These are phyloP conservation scores for Carcinoscorpius rotundicauda DNA, from an alignment of 1,140 invertebrate species.

Conservation along the genomic window DNA sequence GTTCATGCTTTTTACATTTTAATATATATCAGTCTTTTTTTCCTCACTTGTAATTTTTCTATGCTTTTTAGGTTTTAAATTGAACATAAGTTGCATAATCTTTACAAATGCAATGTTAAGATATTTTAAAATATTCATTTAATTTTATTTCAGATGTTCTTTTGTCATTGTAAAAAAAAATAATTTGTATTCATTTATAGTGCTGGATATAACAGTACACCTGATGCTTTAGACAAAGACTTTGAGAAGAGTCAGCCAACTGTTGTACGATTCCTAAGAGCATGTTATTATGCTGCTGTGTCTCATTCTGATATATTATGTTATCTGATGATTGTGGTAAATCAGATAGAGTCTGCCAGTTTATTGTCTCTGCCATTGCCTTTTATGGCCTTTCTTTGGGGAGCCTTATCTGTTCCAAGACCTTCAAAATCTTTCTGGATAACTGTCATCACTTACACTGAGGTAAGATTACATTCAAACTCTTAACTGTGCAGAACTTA, in stretches of 20 bases:
- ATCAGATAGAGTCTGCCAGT: constrained; percentile 86
- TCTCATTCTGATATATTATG: constrained; percentile 90
- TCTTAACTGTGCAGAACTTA: too few species aligned
- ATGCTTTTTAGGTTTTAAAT: too few species aligned
- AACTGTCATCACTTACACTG: constrained; percentile 91
- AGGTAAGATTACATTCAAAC: constrained; percentile 43
- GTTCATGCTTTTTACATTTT: too few species aligned
- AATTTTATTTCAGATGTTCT: too few species aligned
- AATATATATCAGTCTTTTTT: too few species aligned
- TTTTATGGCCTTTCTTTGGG: constrained; percentile 95
- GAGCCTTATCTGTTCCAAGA: constrained; percentile 87
- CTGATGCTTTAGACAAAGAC: constrained; percentile 25
- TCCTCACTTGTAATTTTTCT: too few species aligned
- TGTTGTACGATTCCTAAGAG: constrained; percentile 39
- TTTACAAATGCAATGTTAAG: too few species aligned
- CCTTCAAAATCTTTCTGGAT: constrained; percentile 98
- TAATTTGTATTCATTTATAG: constrained; percentile 4
- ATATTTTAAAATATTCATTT: too few species aligned
- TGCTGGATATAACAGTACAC: constrained; percentile 8
- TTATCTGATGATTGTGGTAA: constrained; percentile 90
- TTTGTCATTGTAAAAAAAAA: too few species aligned
- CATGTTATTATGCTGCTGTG: constrained; percentile 61
- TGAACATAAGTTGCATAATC: too few species aligned
- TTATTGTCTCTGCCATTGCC: constrained; percentile 87
- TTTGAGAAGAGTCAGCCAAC: constrained; percentile 31